Conservation (phyloP, 1,140 invertebrate genomes). For the Euglossa dilemma region DNA sequence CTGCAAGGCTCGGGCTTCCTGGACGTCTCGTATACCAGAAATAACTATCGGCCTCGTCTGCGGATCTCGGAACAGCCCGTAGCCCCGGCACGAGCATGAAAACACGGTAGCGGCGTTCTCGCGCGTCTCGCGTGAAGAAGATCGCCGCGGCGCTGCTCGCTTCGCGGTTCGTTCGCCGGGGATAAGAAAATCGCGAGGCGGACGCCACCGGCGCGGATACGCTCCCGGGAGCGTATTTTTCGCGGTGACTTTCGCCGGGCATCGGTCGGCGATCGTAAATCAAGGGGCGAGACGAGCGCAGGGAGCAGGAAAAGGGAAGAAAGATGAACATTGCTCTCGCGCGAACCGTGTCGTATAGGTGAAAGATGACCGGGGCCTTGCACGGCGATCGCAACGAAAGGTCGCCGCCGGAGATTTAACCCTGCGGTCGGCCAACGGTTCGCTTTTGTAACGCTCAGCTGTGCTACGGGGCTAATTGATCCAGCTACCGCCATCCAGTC, state of each 20-base stretch:
- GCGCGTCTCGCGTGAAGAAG: conserved; percentile 60
- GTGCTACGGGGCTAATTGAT: background rate
- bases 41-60: conserved; percentile 20
- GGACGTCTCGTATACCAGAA: background rate
- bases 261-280: conserved; percentile 69
- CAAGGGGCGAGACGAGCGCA: conserved; percentile 37
- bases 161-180: conserved; percentile 9
- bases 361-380: conserved; percentile 37
- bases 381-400: conserved; percentile 29
- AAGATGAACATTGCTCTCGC: conserved; percentile 4
- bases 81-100: conserved; percentile 3
- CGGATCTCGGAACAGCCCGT: background rate
- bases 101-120: conserved; percentile 56
- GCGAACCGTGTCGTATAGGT: conserved; percentile 6
- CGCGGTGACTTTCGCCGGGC: conserved; percentile 61
- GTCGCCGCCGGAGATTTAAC: conserved; percentile 14
- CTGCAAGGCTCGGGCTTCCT: background rate
- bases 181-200: conserved; percentile 64
- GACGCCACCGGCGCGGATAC: conserved; percentile 40
- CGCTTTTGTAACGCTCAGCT: background rate
- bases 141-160: conserved; percentile 15
- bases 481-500: background rate
- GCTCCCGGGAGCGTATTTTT: conserved; percentile 64
- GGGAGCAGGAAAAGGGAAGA: conserved; percentile 19
- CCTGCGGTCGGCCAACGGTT: background rate